A percentile compares a stretch with the other conserved stretches of the same genome.
These are phyloP conservation scores for Troides helena DNA, from an alignment of 2,888 invertebrate genomes.

Conservation along the genomic window DNA sequence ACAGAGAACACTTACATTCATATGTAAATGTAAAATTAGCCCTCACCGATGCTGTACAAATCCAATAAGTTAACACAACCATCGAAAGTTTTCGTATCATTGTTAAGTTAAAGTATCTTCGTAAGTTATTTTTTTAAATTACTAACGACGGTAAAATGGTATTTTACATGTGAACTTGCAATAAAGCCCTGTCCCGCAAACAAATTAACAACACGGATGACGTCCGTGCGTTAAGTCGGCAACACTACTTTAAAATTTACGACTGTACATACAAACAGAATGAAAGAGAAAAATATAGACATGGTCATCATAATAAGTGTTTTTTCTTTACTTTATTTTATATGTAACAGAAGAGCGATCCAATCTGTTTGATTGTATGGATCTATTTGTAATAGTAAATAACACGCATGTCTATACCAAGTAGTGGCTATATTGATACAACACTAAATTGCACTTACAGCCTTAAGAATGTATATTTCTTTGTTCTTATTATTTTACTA, in stretches of 20 bases:
- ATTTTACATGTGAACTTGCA: slow-evolving; percentile 18
- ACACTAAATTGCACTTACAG: no score
- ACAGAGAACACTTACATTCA: slow-evolving; percentile 42
- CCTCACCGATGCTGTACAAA: slow-evolving; percentile 20
- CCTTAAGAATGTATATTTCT: no score
- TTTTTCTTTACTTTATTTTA: no score
- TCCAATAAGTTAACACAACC: slow-evolving; percentile 32
- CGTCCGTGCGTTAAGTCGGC: slow-evolving; percentile 32
- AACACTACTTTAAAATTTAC: slow-evolving; percentile 4
- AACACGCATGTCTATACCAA: no score
- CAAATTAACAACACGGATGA: slow-evolving; percentile 29
- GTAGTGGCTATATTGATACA: no score
- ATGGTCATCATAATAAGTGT: no score
- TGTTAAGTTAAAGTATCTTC: slow-evolving; percentile 14
- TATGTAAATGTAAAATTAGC: slow-evolving; percentile 47
- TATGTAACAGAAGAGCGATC: no score
- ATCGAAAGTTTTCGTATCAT: slow-evolving; percentile 38
- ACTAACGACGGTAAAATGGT: background rate
- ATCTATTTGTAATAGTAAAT: no score
- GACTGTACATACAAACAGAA: background rate
- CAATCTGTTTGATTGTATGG: no score
- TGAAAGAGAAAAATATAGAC: no score
- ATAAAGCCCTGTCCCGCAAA: slow-evolving; percentile 21
- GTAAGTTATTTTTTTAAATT: background rate
- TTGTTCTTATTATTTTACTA: no score